Evolutionary conservation across 2,888 invertebrate genomes (phyloP), one percentile per base, ranked within the genome.

Genomic region (Brachycybe producta): DNA sequence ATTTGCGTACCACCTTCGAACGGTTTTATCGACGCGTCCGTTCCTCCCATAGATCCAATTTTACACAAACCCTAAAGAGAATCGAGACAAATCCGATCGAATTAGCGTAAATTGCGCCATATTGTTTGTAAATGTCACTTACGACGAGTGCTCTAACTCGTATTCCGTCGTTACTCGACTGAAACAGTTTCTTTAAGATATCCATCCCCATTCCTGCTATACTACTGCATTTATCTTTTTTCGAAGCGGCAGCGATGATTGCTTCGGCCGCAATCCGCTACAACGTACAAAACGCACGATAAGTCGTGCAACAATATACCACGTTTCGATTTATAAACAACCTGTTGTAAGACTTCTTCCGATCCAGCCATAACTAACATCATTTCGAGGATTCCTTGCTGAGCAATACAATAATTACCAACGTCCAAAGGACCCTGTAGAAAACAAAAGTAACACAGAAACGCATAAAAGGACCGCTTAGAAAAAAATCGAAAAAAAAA

Each of bases 241-340:
- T 98, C 4, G 91, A 88, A 1, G 95, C 84, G 3, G 95, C 92
- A 4, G 92, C 90, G 53, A 97, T 86, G 41, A 99, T 80, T 59
- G 97, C 92, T 68, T 98, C 98, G 62, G 91, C 91, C 0, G 98
- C 87, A 13, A 95, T 84, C 68, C 83, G 84, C 72, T 97, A 83
- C 28, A 59, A 58, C 8, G n/a, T 7, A 32, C 21, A 40, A 30
- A 21, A 35, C 27, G 11, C 35, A 21, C 32, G 5, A 27, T 13
- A 39, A 27, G 13, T 30, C 4, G 21, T 34, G 5, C 23, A 34
- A 34, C 13, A 40, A 5, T 24, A 19, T 5, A 17, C 8, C 15
- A 8, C 1, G 15, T 32, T 30, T 4, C 15, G 30, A 32, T 44
- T 30, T 13, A 38, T 38, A 11, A 38, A 38, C 17, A 8, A 72